These are phyloP conservation scores for Theretra japonica DNA, from an alignment of 2,888 invertebrate genomes.

Conservation along the genomic window DNA sequence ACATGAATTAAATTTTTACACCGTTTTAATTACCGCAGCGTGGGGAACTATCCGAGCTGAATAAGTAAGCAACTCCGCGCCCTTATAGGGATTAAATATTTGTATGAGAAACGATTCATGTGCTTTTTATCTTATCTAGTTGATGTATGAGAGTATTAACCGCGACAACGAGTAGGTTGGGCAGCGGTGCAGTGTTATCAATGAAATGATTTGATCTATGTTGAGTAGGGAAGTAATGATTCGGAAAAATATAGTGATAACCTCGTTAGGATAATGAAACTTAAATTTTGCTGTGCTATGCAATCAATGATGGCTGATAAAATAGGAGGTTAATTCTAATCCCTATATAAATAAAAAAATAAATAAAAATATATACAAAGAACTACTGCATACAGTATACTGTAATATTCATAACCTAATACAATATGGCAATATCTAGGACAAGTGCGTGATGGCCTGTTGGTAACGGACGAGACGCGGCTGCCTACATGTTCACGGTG, in stretches of 20 bases:
- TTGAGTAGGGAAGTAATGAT: neutral
- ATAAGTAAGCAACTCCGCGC: neutral
- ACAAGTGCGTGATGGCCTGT: too few species aligned
- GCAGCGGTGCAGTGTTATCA: neutral
- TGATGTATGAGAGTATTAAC: conserved; percentile 14
- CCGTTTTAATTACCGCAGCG: conserved; percentile 6
- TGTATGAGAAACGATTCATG: conserved; percentile 21
- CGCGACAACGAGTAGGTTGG: conserved; percentile 22
- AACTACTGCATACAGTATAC: too few species aligned
- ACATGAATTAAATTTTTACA: conserved; percentile 17
- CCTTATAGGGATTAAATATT: neutral
- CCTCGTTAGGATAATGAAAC: too few species aligned
- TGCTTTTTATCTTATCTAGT: conserved; percentile 4
- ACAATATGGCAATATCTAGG: too few species aligned
- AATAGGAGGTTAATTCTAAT: too few species aligned
- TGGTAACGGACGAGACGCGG: too few species aligned
- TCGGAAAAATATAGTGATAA: neutral
- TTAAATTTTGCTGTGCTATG: too few species aligned
- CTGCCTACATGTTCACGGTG: too few species aligned
- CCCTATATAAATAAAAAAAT: too few species aligned
- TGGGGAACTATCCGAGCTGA: neutral
- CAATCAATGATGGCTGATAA: too few species aligned
- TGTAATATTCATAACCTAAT: too few species aligned
- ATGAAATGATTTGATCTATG: neutral
- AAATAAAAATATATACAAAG: too few species aligned